Evolutionary conservation across 2,113 vertebrate species (phyloP).

Genomic region (Scomber scombrus): DNA sequence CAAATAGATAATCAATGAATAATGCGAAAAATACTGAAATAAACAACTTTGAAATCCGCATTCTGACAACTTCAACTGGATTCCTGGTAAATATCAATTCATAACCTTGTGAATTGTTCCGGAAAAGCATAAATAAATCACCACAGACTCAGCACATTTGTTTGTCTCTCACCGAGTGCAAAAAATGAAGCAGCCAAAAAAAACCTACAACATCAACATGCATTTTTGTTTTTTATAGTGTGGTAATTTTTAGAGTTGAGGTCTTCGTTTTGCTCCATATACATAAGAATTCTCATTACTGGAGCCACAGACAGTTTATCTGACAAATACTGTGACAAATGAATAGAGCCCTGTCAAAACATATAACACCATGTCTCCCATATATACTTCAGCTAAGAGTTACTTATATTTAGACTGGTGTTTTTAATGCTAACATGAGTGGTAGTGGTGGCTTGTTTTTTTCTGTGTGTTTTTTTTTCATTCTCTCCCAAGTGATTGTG

Average conservation of each 20-base stretch:
- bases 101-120: constrained; percentile 5
- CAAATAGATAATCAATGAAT: not conserved
- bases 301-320: constrained; percentile 30
- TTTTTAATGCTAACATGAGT: constrained; percentile 27
- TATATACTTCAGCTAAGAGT: constrained; percentile 38
- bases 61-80: not conserved
- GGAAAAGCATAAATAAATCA: not conserved
- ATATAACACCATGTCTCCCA: constrained; percentile 19
- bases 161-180: not conserved
- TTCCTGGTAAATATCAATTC: constrained; percentile 2
- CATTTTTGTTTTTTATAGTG: too few species aligned
- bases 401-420: constrained; percentile 55
- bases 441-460: constrained; percentile 7
- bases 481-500: constrained; percentile 41
- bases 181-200: too few species aligned
- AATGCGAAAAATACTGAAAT: not conserved
- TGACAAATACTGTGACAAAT: constrained; percentile 65
- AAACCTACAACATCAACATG: too few species aligned
- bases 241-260: too few species aligned
- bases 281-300: not conserved
- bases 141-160: constrained; percentile 1
- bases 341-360: constrained; percentile 53
- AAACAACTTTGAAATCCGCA: not conserved
- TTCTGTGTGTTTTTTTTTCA: constrained; percentile 46
- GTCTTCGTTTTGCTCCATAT: not conserved